Evolutionary conservation across 2,113 vertebrate genomes (phyloP).

Genomic region (Pelvicachromis taeniatus): DNA sequence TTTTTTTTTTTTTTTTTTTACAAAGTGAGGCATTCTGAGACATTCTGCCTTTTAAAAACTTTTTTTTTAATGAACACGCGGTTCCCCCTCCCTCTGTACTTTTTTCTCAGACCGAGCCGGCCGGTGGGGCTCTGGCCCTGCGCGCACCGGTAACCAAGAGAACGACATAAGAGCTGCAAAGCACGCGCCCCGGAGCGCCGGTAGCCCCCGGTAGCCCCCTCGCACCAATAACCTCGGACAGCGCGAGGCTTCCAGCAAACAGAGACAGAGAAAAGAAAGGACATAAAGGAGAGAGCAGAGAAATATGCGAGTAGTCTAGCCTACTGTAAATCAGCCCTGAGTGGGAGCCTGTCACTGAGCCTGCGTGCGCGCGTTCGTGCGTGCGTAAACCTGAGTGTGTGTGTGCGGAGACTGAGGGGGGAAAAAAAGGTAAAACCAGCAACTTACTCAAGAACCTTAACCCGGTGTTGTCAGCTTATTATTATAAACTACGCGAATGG

Average conservation of each 20-base stretch:
- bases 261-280: constrained; percentile 63
- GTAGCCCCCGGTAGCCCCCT: constrained; percentile 63
- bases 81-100: neutral
- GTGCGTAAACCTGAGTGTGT: constrained; percentile 11
- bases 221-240: constrained; percentile 69
- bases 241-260: constrained; percentile 73
- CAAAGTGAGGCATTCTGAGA: constrained; percentile 1
- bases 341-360: constrained; percentile 73
- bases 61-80: neutral
- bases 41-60: neutral
- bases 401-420: neutral
- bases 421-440: neutral
- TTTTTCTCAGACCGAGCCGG: constrained; percentile 23
- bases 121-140: constrained; percentile 46
- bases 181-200: constrained; percentile 73
- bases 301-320: constrained; percentile 72
- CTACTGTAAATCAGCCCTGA: constrained; percentile 83
- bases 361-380: neutral
- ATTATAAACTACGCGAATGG: neutral
- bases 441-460: neutral
- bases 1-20: too few species aligned
- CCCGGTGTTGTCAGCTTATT: neutral
- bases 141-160: constrained; percentile 78
- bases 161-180: constrained; percentile 73
- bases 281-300: constrained; percentile 49